Base-by-base conservation (phyloP, 1,140 invertebrate genomes). In the Laodelphax striatellus region DNA sequence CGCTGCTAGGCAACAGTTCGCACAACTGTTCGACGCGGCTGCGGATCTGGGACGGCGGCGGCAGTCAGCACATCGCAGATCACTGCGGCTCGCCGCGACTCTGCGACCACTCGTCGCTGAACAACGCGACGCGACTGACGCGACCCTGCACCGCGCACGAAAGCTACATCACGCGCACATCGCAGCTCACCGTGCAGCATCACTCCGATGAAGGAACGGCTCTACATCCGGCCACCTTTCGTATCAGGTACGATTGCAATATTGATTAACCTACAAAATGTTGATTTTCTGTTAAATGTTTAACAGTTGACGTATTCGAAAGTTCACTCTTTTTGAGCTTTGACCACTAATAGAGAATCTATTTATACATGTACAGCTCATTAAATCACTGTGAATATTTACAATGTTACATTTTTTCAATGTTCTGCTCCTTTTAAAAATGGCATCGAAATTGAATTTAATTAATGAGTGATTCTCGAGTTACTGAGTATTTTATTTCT, bases 91-190 rank as follows among this genome's bases (percentile, higher is more conserved):
- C 83, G 3, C 89, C 89, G 2, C 80, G 81, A 64, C 73, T 92
- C 6, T 93, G 90, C 68, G 88, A 90, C 60, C 88, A 91, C 62
- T 86, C 85, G 1, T 83, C 87, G 3, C 74, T 90, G 1, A 79
- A 82, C 50, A 90, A 90, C 65, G 76, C 82, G 1, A 88, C 86
- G 1, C 79, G 87, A 46, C 72, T 79, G 0, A 87, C 88, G 0
- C 77, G 90, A 13, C 88, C 88, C 0, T 92, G 90, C 65, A 79
- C 81, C 14, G 70, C 77, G 0, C 79, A 85, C 5, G 88, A 92
- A 70, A 90, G 87, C 62, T 91, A 92, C 70, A 77, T 92, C 11
- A 89, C 88, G 1, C 76, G 77, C 0, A 81, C 82, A 10, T 60
- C 57, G 52, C 66, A 60, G 19, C 64, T 72, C 17, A 59, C 64